phyloP scores from a whole-genome alignment of 2,888 invertebrate genomes.

The Papilio gigon region DNA sequence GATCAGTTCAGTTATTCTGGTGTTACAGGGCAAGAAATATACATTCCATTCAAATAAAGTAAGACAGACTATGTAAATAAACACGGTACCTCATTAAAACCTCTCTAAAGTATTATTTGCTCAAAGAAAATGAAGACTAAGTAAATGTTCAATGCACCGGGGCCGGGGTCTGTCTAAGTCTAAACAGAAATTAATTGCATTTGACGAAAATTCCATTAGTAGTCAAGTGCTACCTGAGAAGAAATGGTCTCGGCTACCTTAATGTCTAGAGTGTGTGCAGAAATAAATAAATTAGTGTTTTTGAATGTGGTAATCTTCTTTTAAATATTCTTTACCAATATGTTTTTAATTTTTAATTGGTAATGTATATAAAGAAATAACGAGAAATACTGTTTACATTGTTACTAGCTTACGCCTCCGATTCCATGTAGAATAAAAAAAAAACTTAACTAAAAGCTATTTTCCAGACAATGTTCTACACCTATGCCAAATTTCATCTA shows the following conservation, averaged over 20 bases:
- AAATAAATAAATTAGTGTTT: not conserved
- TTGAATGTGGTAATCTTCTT: no score
- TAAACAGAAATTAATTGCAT: constrained; percentile 31
- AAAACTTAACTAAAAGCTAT: no score
- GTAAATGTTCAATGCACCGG: constrained; percentile 29
- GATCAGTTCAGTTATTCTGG: not conserved
- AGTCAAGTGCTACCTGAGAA: not conserved
- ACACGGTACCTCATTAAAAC: not conserved
- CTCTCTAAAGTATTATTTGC: constrained; percentile 13
- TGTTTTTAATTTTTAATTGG: no score
- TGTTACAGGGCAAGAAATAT: no score
- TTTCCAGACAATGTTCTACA: no score
- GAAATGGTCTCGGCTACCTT: constrained; percentile 8
- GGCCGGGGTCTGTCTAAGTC: constrained; percentile 26
- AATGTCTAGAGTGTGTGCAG: not conserved
- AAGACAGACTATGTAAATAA: not conserved
- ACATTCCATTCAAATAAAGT: no score
- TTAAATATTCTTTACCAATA: no score
- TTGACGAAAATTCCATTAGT: constrained; percentile 29
- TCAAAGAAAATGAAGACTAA: constrained; percentile 23
- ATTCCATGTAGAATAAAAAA: no score
- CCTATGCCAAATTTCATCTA: no score
- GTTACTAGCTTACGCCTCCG: no score
- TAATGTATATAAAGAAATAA: no score
- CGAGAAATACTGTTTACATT: no score